These are phyloP conservation scores for Bombylius major DNA, from an alignment of 2,888 invertebrate species.

Conservation along the genomic window DNA sequence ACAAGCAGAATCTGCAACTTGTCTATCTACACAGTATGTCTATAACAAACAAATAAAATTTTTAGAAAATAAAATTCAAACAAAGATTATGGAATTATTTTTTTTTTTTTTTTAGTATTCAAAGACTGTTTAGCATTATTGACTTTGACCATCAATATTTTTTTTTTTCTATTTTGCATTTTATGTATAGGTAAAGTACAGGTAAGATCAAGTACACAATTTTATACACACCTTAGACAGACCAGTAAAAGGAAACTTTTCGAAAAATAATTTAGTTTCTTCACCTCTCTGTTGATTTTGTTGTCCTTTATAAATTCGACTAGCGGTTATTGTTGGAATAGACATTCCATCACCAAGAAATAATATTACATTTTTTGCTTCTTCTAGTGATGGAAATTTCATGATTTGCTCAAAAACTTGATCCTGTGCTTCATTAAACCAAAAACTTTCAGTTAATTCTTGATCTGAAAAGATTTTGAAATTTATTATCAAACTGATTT, in stretches of 20 bases:
- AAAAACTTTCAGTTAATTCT: background rate
- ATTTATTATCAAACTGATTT: too few relatives aligned
- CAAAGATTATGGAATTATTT: background rate
- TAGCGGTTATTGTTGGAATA: constrained; percentile 51
- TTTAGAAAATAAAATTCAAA: background rate
- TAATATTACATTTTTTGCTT: constrained; percentile 27
- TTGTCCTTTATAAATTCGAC: constrained; percentile 52
- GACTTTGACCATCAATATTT: background rate
- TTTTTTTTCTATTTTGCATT: too few relatives aligned
- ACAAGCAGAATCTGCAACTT: constrained; percentile 76
- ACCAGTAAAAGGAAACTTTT: constrained; percentile 48
- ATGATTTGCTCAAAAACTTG: background rate
- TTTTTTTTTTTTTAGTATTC: background rate
- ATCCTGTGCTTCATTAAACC: background rate
- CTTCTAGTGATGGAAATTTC: background rate
- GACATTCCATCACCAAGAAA: constrained; percentile 55
- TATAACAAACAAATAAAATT: constrained; percentile 18
- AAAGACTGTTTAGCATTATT: background rate
- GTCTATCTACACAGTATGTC: constrained; percentile 63
- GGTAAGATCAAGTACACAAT: background rate
- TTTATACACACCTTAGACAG: constrained; percentile 43
- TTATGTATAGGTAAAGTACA: too few relatives aligned
- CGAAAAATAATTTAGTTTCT: constrained; percentile 46
- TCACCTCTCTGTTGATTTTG: constrained; percentile 43
- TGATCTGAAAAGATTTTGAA: background rate